Percentiles rank a stretch among this genome's conserved stretches.
These are phyloP conservation scores for Diplodus sargus DNA, from an alignment of 2,797 vertebrate genomes.

Conservation along the genomic window DNA sequence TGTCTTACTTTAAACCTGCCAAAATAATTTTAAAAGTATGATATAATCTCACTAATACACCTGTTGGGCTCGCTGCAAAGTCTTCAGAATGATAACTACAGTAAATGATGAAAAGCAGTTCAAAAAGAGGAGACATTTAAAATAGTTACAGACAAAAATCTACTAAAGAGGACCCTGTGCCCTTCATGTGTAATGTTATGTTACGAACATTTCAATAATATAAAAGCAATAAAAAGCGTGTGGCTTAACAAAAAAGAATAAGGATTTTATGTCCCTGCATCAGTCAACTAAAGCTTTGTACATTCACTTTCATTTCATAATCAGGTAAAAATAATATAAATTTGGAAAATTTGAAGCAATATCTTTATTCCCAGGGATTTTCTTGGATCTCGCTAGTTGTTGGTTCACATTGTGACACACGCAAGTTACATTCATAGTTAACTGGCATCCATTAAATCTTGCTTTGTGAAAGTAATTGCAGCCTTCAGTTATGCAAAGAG, in stretches of 20 bases:
- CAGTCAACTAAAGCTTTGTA: too few species aligned
- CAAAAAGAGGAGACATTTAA: neutral
- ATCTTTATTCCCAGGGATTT: too few species aligned
- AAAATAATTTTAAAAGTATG: neutral
- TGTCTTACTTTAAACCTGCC: conserved; percentile 19
- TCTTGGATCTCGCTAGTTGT: too few species aligned
- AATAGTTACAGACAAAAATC: conserved; percentile 2
- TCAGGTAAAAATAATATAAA: too few species aligned
- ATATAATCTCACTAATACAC: conserved; percentile 9
- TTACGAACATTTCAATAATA: neutral
- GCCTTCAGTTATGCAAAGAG: neutral
- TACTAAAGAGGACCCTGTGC: conserved; percentile 1
- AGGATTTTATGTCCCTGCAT: too few species aligned
- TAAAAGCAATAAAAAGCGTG: too few species aligned
- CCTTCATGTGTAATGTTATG: neutral
- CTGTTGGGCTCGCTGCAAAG: neutral
- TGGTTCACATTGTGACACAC: too few species aligned
- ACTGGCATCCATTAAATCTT: conserved; percentile 10
- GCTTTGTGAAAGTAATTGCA: neutral
- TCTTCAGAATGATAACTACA: conserved; percentile 10
- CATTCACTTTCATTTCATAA: too few species aligned
- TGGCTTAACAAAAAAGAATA: too few species aligned
- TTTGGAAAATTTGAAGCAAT: too few species aligned
- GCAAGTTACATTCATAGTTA: neutral
- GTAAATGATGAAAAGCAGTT: neutral